A percentile compares a stretch with the other conserved stretches of the same genome.
Conservation (phyloP, 2,888 invertebrate species). For the Polietes domitor region DNA sequence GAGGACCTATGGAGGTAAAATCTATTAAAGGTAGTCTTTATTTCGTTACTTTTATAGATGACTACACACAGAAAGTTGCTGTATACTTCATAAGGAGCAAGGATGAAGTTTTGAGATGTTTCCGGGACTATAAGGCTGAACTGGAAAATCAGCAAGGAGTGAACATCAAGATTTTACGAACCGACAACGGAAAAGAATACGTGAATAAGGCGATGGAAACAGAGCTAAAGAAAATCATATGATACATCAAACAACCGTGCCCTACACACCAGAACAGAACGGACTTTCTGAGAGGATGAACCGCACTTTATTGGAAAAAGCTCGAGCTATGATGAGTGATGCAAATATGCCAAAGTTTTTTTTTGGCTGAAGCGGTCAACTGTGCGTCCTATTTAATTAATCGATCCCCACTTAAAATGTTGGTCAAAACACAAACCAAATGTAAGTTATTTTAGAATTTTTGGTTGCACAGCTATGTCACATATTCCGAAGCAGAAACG, state of each 20-base stretch:
- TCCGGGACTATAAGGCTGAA: constrained; percentile 48
- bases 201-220: constrained; percentile 30
- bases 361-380: constrained; percentile 51
- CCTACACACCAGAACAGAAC: constrained; percentile 49
- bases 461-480: constrained; percentile 77
- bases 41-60: constrained; percentile 77
- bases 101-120: constrained; percentile 26
- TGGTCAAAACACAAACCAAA: constrained; percentile 72
- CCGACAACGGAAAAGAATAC: constrained; percentile 49
- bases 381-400: constrained; percentile 62
- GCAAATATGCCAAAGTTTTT: constrained; percentile 49
- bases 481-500: too few species aligned
- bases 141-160: constrained; percentile 59
- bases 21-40: constrained; percentile 75
- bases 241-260: constrained; percentile 35
- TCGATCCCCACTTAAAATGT: constrained; percentile 72
- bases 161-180: constrained; percentile 43
- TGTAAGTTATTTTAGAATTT: constrained; percentile 74
- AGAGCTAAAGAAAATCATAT: constrained; percentile 2
- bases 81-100: constrained; percentile 2
- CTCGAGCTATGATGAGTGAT: constrained; percentile 65
- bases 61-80: constrained; percentile 58
- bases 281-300: constrained; percentile 50
- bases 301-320: constrained; percentile 62
- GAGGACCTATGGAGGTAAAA: constrained; percentile 75